Base-by-base conservation (phyloP, 2,113 vertebrate genomes). In the Malaclemys terrapin region DNA sequence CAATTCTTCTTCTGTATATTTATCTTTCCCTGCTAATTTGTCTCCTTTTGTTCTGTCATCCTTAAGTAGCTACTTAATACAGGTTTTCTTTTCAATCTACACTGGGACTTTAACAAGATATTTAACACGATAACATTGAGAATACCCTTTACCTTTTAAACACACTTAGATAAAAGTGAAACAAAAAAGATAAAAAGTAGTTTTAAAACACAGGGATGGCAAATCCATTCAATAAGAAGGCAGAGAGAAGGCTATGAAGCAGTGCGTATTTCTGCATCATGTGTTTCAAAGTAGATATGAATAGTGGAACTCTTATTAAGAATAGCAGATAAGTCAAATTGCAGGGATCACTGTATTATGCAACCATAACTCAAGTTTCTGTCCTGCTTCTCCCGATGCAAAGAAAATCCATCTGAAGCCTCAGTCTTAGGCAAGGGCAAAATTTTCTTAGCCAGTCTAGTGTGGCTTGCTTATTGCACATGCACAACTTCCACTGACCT, bases 271-370 rank as follows among this genome's bases (percentile, higher is more conserved):
- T 47, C 82, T 42, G 53, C 29, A 80, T 35, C 62, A 4, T 1
- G 7, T 10, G 27, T 91, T 89, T 91, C 10, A 10, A 92, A 87
- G 45, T 0, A 1, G 22, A 89, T 52, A 84, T 84, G 75, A 0
- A 83, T 62, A 82, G 29, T 1, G 0, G 24, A 75, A 5, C 29
- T 53, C 56, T 57, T 80, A 8, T 16, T 57, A 69, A 76, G 52
- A 72, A 69, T 1, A 75, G 19, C 14, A 2, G 50, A 50, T 12
- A 54, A 59, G 10, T 59, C 85, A 83, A 54, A 10, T 25, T 20
- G 24, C 31, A 50, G 75, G 53, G 11, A 10, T 22, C 29, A 29
- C 47, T 20, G 6, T 17, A 17, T 80, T 0, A 0, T 49, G 47
- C 38, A 19, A 14, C 62, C 31, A 45, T 8, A 35, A 52, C 90